Base-by-base conservation (phyloP, 1,140 invertebrate genomes). In the Cydia amplana region DNA sequence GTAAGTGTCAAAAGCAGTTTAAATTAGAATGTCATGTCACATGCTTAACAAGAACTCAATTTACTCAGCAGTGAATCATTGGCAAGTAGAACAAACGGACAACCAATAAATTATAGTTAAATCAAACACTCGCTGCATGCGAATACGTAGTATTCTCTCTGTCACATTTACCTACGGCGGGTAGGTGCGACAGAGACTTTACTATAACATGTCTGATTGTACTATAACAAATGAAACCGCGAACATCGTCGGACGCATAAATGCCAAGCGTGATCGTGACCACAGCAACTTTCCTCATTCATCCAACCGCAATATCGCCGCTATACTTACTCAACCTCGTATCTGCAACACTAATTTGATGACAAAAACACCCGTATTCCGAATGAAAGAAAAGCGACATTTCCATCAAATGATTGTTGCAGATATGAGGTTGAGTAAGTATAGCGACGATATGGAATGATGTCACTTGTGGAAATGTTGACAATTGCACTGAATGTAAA, bases 201-300 rank as follows among this genome's bases (percentile, higher is more conserved):
- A 40, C 36, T 40, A 40, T 40, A 7, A 9, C 9, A 40, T 10
- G 36, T 40, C 10, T 40, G 36, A 40, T 40, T 40, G 9, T 40
- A 40, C 7, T 40, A 40, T 40, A 12, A 46, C 64, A 32, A 67
- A 67, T 67, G 64, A 36, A 67, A 67, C 64, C 65, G 32, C 65
- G 28, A 70, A 70, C 64, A 32, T 70, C 25, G 65, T 70, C 20
- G 9, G 23, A 80, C 64, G 72, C 72, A 80, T 75, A 80, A 72
- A 28, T 60, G 74, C 70, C 60, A 76, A 82, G 83, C 82, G 77
- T 72, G 79, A 78, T 85, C 87, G 88, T 90, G 88, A 89, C 79
- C 73, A 83, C 83, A 80, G 82, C 83, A 87, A 86, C 88, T 91
- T 91, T 92, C 88, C 86, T 79, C 84, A 82, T 86, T 85, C 84